Evolutionary conservation across 2,113 vertebrate species (phyloP).

Genomic region (Cebus imitator): DNA sequence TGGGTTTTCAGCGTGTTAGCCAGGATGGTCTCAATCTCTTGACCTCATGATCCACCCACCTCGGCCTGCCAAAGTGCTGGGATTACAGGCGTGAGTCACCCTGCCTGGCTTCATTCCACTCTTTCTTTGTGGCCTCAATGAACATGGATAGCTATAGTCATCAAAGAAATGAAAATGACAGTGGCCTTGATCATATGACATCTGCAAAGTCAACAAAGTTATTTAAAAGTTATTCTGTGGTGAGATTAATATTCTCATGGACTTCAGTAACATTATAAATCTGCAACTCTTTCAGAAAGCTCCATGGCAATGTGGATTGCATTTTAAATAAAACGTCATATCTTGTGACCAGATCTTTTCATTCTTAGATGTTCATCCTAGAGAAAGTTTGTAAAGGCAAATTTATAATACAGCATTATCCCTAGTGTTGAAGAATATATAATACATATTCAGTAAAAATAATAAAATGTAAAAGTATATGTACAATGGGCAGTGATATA

Average conservation of each 20-base stretch:
- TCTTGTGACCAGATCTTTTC: background rate
- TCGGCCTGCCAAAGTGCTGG: no score
- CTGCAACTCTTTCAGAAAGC: background rate
- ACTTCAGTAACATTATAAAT: background rate
- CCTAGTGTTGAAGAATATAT: background rate
- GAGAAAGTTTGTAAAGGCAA: background rate
- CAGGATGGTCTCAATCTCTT: no score
- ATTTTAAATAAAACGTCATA: background rate
- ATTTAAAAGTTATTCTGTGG: background rate
- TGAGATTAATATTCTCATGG: background rate
- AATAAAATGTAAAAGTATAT: background rate
- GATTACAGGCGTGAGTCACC: no score
- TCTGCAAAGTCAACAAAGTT: conserved; percentile 22
- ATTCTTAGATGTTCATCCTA: background rate
- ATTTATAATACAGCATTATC: background rate
- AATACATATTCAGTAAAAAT: background rate
- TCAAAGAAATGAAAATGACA: background rate
- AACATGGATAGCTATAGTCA: background rate
- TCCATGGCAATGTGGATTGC: background rate
- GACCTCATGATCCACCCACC: no score
- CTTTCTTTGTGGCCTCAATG: background rate
- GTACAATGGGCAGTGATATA: background rate
- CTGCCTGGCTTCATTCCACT: background rate
- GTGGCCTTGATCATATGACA: background rate
- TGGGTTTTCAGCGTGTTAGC: no score